Conservation (phyloP, 2,113 vertebrate species). For the Recurvirostra avosetta region DNA sequence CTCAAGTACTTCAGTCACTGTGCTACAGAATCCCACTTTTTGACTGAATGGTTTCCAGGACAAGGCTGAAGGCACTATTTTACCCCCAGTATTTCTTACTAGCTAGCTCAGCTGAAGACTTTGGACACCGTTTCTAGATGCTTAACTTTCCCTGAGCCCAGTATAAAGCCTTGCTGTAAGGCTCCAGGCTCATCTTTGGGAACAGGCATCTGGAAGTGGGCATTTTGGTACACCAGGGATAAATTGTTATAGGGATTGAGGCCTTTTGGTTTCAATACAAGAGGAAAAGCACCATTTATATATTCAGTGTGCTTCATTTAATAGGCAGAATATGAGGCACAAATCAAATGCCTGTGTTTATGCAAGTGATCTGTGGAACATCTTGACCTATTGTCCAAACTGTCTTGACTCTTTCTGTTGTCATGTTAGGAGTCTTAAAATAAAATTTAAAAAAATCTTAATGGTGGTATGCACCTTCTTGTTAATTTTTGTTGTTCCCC, state of each 20-base stretch:
- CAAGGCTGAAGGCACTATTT: not conserved
- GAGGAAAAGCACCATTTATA: not conserved
- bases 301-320: not conserved
- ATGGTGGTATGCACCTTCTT: not conserved
- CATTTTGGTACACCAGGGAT: not conserved
- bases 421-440: not conserved
- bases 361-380: not conserved
- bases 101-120: not conserved
- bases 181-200: not conserved
- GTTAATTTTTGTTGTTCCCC: not conserved
- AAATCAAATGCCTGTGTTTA: not conserved
- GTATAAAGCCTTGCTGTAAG: not conserved
- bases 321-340: not conserved
- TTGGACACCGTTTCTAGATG: fast-evolving
- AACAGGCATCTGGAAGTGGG: not conserved
- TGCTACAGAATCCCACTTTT: not conserved
- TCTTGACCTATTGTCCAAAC: not conserved
- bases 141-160: not conserved
- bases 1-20: not conserved
- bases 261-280: not conserved
- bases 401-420: not conserved
- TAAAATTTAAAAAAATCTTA: not conserved
- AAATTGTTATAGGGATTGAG: not conserved
- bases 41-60: not conserved
- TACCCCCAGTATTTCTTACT: not conserved